Conservation (phyloP, 2,888 invertebrate species). For the Pedicia rivosa region DNA sequence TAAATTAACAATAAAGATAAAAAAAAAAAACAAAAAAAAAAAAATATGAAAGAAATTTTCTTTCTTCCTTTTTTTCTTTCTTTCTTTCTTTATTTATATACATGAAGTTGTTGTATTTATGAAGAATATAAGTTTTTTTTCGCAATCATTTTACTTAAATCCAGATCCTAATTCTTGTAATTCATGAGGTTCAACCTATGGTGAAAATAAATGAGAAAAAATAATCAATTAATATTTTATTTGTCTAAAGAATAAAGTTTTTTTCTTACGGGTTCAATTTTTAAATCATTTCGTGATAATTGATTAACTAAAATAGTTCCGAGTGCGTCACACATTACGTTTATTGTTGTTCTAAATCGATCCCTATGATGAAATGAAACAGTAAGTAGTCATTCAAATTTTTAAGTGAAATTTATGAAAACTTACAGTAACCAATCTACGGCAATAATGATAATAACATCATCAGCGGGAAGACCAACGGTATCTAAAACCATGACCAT, state of each 20-base stretch:
- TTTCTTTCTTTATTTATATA: too few relatives aligned
- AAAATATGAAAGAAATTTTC: too few relatives aligned
- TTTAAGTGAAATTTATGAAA: slow-evolving; percentile 11
- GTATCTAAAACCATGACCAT: slow-evolving; percentile 93
- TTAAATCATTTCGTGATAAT: slow-evolving; percentile 58
- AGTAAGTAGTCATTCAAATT: neutral
- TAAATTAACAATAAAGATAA: too few relatives aligned
- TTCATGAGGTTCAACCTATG: slow-evolving; percentile 41
- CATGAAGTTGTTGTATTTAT: too few relatives aligned
- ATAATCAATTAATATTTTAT: too few relatives aligned
- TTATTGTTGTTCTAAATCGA: slow-evolving; percentile 76
- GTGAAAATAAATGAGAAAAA: neutral
- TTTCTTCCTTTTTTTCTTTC: too few relatives aligned
- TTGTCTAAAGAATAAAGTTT: slow-evolving; percentile 2
- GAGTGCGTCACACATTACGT: slow-evolving; percentile 89
- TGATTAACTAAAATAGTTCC: slow-evolving; percentile 86
- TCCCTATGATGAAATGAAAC: slow-evolving; percentile 40
- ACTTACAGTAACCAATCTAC: slow-evolving; percentile 88
- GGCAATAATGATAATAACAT: slow-evolving; percentile 78
- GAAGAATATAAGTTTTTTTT: too few relatives aligned
- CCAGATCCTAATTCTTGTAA: slow-evolving; percentile 41
- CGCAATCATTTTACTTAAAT: slow-evolving; percentile 26
- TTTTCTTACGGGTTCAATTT: neutral
- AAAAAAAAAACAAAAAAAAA: too few relatives aligned
- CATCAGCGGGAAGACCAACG: slow-evolving; percentile 76